phyloP scores from a whole-genome alignment of 2,797 vertebrate species.

The Sorex maritimensis region DNA sequence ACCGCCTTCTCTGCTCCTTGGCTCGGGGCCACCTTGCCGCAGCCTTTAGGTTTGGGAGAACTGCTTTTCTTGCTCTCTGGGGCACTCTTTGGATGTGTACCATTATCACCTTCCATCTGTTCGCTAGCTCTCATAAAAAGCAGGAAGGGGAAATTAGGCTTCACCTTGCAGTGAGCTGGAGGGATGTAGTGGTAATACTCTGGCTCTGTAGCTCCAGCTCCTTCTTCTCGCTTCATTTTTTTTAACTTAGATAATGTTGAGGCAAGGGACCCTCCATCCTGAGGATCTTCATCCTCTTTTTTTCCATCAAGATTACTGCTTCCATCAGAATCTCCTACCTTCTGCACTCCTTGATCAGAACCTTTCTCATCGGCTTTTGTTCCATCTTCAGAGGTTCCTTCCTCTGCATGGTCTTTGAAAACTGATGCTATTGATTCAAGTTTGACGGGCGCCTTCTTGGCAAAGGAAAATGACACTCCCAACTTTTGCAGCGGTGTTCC shows the following conservation, averaged over 20 bases:
- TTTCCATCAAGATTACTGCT: slow-evolving; percentile 88
- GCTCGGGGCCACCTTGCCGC: slow-evolving; percentile 84
- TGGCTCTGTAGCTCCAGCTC: slow-evolving; percentile 93
- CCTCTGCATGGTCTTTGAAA: slow-evolving; percentile 96
- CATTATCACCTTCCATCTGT: slow-evolving; percentile 91
- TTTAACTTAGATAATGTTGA: slow-evolving; percentile 97
- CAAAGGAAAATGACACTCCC: slow-evolving; percentile 98
- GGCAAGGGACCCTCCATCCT: slow-evolving; percentile 94
- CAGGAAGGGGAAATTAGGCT: slow-evolving; percentile 98
- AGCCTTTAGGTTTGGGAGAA: slow-evolving; percentile 88
- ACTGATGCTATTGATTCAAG: slow-evolving; percentile 97
- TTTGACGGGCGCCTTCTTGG: slow-evolving; percentile 98
- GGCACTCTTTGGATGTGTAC: slow-evolving; percentile 80
- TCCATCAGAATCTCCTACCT: slow-evolving; percentile 88
- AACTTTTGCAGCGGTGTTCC: slow-evolving; percentile 94
- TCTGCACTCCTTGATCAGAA: slow-evolving; percentile 87
- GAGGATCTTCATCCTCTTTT: slow-evolving; percentile 92
- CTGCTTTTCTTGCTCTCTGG: slow-evolving; percentile 86
- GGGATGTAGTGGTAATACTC: slow-evolving; percentile 99
- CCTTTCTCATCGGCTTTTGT: slow-evolving; percentile 90
- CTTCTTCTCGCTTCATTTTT: slow-evolving; percentile 98
- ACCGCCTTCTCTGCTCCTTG: slow-evolving; percentile 79
- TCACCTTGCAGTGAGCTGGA: slow-evolving; percentile 98
- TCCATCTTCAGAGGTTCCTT: slow-evolving; percentile 90
- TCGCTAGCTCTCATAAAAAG: slow-evolving; percentile 99